These are phyloP conservation scores for Sebastes schlegelii DNA, from an alignment of 2,113 vertebrate genomes.

Conservation along the genomic window DNA sequence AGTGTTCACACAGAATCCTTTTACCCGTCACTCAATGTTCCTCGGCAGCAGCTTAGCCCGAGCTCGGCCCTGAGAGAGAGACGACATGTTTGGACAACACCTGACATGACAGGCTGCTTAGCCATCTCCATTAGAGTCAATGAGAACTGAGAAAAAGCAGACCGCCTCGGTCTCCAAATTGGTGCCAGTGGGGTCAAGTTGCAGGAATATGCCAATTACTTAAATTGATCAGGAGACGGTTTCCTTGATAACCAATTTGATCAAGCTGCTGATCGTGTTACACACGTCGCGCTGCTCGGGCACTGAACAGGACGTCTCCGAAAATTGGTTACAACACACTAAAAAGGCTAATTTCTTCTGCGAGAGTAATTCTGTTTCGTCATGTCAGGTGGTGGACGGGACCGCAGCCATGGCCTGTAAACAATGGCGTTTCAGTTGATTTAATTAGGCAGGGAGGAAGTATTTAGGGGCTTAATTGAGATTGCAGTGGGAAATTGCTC, in stretches of 20 bases:
- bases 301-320: constrained; percentile 82
- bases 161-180: constrained; percentile 87
- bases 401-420: constrained; percentile 84
- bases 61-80: constrained; percentile 12
- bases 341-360: constrained; percentile 90
- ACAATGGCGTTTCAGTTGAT: constrained; percentile 94
- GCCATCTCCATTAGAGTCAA: constrained; percentile 93
- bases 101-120: constrained; percentile 86
- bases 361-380: constrained; percentile 87
- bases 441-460: constrained; percentile 97
- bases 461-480: constrained; percentile 96
- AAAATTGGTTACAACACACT: constrained; percentile 86
- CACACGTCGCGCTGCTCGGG: constrained; percentile 78
- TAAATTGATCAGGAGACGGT: constrained; percentile 98
- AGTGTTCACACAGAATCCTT: constrained; percentile 61
- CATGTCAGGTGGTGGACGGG: constrained; percentile 81
- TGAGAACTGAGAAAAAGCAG: constrained; percentile 96
- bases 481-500: constrained; percentile 93
- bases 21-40: constrained; percentile 65
- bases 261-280: constrained; percentile 95
- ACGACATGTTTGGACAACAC: constrained; percentile 76
- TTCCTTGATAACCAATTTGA: constrained; percentile 98
- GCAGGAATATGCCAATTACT: constrained; percentile 99
- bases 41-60: constrained; percentile 56
- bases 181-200: constrained; percentile 92